phyloP scores from a whole-genome alignment of 2,888 invertebrate genomes.

The Syrista parreyssii region DNA sequence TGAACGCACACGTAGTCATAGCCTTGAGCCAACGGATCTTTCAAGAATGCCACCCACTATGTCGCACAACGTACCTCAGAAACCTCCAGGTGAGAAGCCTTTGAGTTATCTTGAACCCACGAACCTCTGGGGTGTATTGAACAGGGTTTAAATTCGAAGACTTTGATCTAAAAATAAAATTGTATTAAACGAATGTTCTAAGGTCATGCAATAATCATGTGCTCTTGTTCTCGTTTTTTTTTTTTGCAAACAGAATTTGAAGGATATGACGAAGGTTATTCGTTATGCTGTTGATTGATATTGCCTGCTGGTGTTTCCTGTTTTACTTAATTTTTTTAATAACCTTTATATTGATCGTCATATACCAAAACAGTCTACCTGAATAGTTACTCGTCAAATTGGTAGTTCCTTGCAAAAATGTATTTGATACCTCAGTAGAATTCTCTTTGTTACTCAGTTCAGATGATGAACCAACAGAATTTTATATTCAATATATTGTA shows the following conservation, averaged over 20 bases:
- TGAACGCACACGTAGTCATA: constrained; percentile 75
- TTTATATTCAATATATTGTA: background rate
- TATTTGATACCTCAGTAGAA: background rate
- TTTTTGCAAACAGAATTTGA: constrained; percentile 58
- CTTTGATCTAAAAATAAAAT: background rate
- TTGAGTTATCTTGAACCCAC: background rate
- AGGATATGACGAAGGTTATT: constrained; percentile 64
- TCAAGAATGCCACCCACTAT: constrained; percentile 60
- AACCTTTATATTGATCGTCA: background rate
- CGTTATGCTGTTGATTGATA: constrained; percentile 20
- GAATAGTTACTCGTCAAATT: background rate
- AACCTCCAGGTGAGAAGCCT: constrained; percentile 63
- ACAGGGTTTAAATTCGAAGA: background rate
- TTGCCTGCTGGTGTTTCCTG: background rate
- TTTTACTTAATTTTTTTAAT: background rate
- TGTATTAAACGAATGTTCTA: background rate
- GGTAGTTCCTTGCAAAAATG: background rate
- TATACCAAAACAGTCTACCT: background rate
- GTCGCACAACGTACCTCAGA: constrained; percentile 62
- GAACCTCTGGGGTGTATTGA: background rate
- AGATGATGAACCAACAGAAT: background rate
- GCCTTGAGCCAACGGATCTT: constrained; percentile 66
- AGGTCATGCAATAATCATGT: constrained; percentile 11
- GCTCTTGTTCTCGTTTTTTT: constrained; percentile 38
- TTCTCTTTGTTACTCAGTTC: background rate